phyloP scores from a whole-genome alignment of 2,113 vertebrate genomes.

The Nothobranchius furzeri region DNA sequence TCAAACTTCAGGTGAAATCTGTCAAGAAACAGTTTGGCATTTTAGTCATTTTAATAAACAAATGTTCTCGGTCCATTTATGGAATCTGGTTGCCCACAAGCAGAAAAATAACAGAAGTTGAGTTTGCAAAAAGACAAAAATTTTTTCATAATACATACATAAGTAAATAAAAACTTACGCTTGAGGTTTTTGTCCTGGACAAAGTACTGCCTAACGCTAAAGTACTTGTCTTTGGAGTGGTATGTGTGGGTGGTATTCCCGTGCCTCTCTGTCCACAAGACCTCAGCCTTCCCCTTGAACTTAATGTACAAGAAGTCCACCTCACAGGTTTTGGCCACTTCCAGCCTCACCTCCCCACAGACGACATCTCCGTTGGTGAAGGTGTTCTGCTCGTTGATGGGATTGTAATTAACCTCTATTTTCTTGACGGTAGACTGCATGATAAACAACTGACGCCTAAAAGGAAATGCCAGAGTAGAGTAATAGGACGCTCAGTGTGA shows the following conservation, averaged over 20 bases:
- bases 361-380: conserved; percentile 69
- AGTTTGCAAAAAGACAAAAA: too few relatives aligned
- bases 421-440: conserved; percentile 64
- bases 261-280: conserved; percentile 61
- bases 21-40: too few relatives aligned
- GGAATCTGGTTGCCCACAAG: too few relatives aligned
- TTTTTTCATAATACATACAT: too few relatives aligned
- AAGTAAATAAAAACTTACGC: conserved; percentile 36
- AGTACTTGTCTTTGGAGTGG: conserved; percentile 72
- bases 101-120: too few relatives aligned
- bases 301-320: conserved; percentile 56
- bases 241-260: conserved; percentile 40
- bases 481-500: too few relatives aligned
- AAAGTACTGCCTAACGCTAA: conserved; percentile 64
- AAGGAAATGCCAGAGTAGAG: too few relatives aligned
- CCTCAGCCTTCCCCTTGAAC: conserved; percentile 73
- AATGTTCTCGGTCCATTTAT: too few relatives aligned
- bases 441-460: background rate
- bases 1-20: too few relatives aligned
- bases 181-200: conserved; percentile 14
- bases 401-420: conserved; percentile 53
- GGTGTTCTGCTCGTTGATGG: conserved; percentile 40
- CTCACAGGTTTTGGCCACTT: conserved; percentile 63
- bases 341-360: conserved; percentile 58
- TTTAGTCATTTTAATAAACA: too few relatives aligned